A percentile compares a stretch with the other conserved stretches of the same genome.
These are phyloP conservation scores for Capromys pilorides DNA, from an alignment of 2,797 vertebrate species.

Conservation along the genomic window DNA sequence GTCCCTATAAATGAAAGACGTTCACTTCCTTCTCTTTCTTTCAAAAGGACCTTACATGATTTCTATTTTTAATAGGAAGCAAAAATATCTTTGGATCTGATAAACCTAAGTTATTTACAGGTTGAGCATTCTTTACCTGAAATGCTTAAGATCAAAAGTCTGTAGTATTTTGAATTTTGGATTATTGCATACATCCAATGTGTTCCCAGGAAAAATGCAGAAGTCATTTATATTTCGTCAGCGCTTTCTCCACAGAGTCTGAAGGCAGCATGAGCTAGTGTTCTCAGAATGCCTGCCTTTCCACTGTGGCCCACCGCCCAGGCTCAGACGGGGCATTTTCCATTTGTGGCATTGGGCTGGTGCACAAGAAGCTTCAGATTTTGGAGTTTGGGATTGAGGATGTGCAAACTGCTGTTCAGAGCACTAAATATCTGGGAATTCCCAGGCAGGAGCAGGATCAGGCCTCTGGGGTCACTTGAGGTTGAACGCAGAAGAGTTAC, in stretches of 20 bases:
- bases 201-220: neutral
- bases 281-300: neutral
- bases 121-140: neutral
- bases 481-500: neutral
- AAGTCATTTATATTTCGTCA: neutral
- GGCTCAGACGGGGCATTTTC: neutral
- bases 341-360: neutral
- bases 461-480: neutral
- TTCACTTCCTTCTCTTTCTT: slow-evolving; percentile 34
- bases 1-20: slow-evolving; percentile 67
- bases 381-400: neutral
- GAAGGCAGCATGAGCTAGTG: neutral
- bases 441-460: neutral
- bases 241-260: neutral
- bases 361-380: neutral
- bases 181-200: neutral
- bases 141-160: neutral
- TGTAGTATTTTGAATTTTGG: neutral
- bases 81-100: neutral
- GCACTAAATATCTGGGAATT: neutral
- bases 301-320: neutral
- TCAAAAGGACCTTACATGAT: slow-evolving; percentile 23
- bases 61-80: slow-evolving; percentile 26
- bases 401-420: neutral
- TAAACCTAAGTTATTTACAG: neutral